A percentile compares a stretch with the other conserved stretches of the same genome.
phyloP scores from a whole-genome alignment of 2,797 vertebrate species.

The Natrix natrix region DNA sequence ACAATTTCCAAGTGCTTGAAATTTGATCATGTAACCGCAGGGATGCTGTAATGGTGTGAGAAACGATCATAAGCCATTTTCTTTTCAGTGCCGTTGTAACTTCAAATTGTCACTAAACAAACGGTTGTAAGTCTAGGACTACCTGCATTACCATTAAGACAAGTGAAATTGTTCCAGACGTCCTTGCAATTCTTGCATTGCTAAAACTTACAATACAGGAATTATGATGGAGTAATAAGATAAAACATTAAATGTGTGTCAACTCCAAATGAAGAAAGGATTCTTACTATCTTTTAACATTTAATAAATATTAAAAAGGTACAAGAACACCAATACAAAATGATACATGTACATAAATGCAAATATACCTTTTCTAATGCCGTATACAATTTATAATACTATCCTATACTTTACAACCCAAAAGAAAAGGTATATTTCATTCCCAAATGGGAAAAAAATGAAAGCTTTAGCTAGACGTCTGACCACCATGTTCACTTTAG shows the following conservation, averaged over 20 bases:
- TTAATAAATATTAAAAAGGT: too few species aligned
- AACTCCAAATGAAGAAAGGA: too few species aligned
- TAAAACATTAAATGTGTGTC: too few species aligned
- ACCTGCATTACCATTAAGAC: neutral
- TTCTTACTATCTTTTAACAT: too few species aligned
- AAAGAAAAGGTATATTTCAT: neutral
- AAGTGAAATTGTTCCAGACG: neutral
- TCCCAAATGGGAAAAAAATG: neutral
- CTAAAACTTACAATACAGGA: too few species aligned
- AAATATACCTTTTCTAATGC: neutral
- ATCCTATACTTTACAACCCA: neutral
- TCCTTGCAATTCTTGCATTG: neutral
- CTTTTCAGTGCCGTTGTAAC: neutral
- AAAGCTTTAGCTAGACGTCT: neutral
- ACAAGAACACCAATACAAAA: neutral
- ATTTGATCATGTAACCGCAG: neutral
- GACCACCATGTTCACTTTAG: neutral
- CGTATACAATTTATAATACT: neutral
- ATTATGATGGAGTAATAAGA: too few species aligned
- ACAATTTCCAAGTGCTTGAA: neutral
- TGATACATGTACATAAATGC: neutral
- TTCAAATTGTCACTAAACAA: neutral
- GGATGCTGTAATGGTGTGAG: neutral
- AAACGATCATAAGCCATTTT: neutral
- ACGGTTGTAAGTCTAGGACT: neutral